Conservation (phyloP, 92 coral and sea anemone genomes). For the Palythoa heliodiscus region DNA sequence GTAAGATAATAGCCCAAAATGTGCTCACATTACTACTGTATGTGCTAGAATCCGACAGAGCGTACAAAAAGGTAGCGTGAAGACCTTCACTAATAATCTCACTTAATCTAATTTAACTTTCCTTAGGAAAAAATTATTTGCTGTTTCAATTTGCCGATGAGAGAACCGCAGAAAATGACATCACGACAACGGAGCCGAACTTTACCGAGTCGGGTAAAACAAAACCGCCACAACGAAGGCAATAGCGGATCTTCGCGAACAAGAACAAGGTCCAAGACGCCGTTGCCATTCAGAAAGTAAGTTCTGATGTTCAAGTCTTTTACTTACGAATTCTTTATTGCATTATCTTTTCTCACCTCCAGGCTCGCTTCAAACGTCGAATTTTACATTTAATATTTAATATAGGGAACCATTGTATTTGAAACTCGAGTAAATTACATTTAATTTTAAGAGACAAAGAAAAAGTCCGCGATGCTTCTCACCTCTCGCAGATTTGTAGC, state of each 20-base stretch:
- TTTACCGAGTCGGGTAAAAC: conserved; percentile 53
- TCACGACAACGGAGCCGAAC: conserved; percentile 62
- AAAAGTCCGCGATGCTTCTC: no score
- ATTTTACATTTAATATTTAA: no score
- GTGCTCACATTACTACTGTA: conserved; percentile 19
- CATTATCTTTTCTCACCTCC: not conserved
- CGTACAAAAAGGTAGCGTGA: not conserved
- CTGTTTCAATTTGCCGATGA: conserved; percentile 35
- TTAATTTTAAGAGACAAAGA: no score
- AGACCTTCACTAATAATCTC: not conserved
- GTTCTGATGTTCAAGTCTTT: not conserved
- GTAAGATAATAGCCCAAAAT: conserved; percentile 30
- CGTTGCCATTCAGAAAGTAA: conserved; percentile 44
- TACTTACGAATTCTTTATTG: not conserved
- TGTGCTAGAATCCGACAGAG: not conserved
- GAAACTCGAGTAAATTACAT: no score
- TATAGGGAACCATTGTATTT: no score
- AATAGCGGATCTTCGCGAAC: not conserved
- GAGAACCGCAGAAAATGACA: conserved; percentile 34
- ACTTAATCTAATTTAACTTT: not conserved
- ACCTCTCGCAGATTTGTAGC: no score
- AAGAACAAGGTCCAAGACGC: conserved; percentile 40
- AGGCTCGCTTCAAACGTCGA: no score
- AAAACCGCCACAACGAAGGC: conserved; percentile 3
- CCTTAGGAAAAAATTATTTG: not conserved